Percentiles rank a stretch among this genome's conserved stretches.
Conservation (phyloP, 2,888 invertebrate genomes). For the Tenthredo scrophulariae region DNA sequence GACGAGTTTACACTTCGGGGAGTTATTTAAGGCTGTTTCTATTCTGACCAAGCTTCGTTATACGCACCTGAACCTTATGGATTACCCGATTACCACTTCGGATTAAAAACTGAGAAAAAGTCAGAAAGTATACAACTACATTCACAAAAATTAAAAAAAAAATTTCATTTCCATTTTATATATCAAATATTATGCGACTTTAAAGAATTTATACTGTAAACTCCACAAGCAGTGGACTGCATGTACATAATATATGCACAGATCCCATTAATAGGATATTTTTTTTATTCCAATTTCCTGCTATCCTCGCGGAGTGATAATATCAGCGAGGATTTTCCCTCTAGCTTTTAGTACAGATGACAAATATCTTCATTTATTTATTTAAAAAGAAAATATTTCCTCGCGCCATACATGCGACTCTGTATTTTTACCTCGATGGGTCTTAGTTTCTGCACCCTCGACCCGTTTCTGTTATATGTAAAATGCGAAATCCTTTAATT, state of each 20-base stretch:
- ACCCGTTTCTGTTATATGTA: neutral
- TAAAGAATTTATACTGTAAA: too few relatives aligned
- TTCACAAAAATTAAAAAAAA: too few relatives aligned
- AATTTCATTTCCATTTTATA: too few relatives aligned
- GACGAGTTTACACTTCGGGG: neutral
- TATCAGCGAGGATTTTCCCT: neutral
- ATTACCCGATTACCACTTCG: conserved; percentile 15
- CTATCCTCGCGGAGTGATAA: neutral
- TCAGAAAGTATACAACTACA: too few relatives aligned
- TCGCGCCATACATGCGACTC: too few relatives aligned
- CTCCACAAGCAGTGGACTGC: too few relatives aligned
- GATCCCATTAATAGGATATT: neutral
- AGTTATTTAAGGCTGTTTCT: conserved; percentile 16
- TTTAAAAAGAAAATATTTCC: neutral
- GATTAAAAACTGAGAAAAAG: neutral
- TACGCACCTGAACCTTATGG: neutral
- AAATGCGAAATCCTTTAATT: conserved; percentile 26
- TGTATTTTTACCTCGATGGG: neutral
- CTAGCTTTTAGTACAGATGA: neutral
- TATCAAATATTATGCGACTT: too few relatives aligned
- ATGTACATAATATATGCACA: too few relatives aligned
- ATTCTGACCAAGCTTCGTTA: neutral
- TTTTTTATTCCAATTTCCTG: neutral
- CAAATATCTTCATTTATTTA: neutral
- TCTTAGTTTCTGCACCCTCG: conserved; percentile 2